Percentiles rank a stretch among this genome's conserved stretches.
Conservation (phyloP, 2,888 invertebrate species). For the Lasioglossum villosulum region DNA sequence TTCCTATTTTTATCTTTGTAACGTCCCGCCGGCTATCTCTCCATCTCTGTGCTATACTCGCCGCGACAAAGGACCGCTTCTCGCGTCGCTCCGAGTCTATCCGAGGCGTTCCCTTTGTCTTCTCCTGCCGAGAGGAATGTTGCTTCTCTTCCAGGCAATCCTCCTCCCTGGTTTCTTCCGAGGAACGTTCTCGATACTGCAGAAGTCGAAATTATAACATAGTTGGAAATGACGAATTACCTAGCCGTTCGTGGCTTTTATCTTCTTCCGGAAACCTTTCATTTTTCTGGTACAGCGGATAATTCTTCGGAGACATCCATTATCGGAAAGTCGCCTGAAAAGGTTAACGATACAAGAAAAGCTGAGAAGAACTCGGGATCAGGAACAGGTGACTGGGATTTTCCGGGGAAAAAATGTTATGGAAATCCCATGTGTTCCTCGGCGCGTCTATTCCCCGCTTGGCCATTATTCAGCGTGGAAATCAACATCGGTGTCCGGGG, state of each 20-base stretch:
- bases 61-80: constrained; percentile 2
- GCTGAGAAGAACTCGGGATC: neutral
- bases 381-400: neutral
- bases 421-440: neutral
- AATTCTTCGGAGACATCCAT: neutral
- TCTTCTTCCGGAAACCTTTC: neutral
- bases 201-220: neutral
- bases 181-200: neutral
- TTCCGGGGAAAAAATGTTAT: neutral
- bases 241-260: neutral
- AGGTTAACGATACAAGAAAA: constrained; percentile 6
- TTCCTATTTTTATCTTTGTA: neutral
- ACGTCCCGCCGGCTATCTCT: neutral
- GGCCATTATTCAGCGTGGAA: constrained; percentile 6
- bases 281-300: neutral
- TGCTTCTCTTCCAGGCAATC: neutral
- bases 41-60: constrained; percentile 6
- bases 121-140: neutral
- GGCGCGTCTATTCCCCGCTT: neutral
- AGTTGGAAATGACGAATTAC: neutral
- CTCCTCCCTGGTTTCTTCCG: neutral
- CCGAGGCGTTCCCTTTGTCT: constrained; percentile 8
- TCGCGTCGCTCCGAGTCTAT: neutral
- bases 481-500: constrained; percentile 11
- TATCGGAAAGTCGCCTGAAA: neutral